Percentiles rank a stretch among this genome's conserved stretches.
Evolutionary conservation across 2,888 invertebrate species (phyloP).

Genomic region (Lymantria dispar): DNA sequence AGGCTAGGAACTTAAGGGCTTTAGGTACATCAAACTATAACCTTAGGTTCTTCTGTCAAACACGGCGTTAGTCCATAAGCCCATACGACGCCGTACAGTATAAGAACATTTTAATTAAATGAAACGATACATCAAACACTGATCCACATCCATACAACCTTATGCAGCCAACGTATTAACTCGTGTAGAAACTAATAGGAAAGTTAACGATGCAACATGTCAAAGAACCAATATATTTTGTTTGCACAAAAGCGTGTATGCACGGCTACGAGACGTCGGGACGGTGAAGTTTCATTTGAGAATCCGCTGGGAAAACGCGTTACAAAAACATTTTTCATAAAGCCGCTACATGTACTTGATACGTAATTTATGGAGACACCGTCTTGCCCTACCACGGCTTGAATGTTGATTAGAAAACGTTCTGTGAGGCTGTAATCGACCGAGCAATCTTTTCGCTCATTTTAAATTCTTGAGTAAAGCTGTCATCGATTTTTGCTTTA

Average conservation of each 20-base stretch:
- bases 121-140: neutral
- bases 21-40: no score
- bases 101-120: no score
- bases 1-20: no score
- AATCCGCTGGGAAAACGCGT: slow-evolving; percentile 47
- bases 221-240: slow-evolving; percentile 59
- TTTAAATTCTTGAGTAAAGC: neutral
- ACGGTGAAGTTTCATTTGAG: slow-evolving; percentile 46
- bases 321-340: slow-evolving; percentile 77
- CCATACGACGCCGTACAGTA: no score
- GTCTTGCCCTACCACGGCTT: slow-evolving; percentile 57
- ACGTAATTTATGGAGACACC: slow-evolving; percentile 78
- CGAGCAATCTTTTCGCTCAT: neutral
- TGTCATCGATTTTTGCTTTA: neutral
- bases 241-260: slow-evolving; percentile 48
- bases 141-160: slow-evolving; percentile 8
- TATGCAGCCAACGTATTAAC: slow-evolving; percentile 38
- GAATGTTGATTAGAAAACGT: slow-evolving; percentile 74
- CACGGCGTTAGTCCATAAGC: no score
- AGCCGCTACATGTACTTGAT: slow-evolving; percentile 72
- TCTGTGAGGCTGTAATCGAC: neutral
- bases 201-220: slow-evolving; percentile 53
- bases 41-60: no score
- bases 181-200: slow-evolving; percentile 47
- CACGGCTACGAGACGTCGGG: slow-evolving; percentile 17